Base-by-base conservation (phyloP, 92 coral and sea anemone species). In the Palythoa caribaeorum region DNA sequence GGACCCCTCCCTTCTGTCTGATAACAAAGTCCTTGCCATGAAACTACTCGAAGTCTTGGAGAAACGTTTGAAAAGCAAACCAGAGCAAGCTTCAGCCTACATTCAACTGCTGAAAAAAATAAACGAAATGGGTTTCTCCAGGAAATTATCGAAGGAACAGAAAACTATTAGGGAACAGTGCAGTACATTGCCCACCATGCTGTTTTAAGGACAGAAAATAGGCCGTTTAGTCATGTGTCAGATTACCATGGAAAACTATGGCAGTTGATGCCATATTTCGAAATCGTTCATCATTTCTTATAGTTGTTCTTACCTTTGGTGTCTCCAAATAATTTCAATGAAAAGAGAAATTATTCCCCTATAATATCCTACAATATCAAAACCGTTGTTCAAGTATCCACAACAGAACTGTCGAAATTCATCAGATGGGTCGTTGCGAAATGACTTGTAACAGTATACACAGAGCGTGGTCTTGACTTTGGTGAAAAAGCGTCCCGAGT, bases 261-360 rank as follows among this genome's bases (percentile, higher is more conserved):
- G 28, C 28, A 28, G 28, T 28, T 28, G 28, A 28, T 28, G 28
- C 28, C 28, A 28, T 28, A 28, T 28, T 28, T 28, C 28, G 28
- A 28, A 28, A 28, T 28, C 28, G 28, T 77, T 77, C 53, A 40
- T 66, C 53, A 77, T 77, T 77, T 77, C 53, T 21, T 77, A 52
- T 77, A 19, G 63, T 77, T 77, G 66, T 52, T 77, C 81, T 21
- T 77, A 48, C 59, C 79, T 77, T 77, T 44, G 53, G 81, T 66
- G 21, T 66, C 53, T 66, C 68, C 59, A 77, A 77, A 77, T 50
- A 53, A 76, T 48, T 76, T 48, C 38, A 52, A 51, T 77, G 65
- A 66, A 52, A 77, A 77, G 63, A 77, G 7, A 10, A 77, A 50
- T 77, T 44, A 50, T 77, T 52, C 65, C 81, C 9, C 47, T 20